Conservation (phyloP, 2,888 invertebrate species). For the Stenodera caucasica region DNA sequence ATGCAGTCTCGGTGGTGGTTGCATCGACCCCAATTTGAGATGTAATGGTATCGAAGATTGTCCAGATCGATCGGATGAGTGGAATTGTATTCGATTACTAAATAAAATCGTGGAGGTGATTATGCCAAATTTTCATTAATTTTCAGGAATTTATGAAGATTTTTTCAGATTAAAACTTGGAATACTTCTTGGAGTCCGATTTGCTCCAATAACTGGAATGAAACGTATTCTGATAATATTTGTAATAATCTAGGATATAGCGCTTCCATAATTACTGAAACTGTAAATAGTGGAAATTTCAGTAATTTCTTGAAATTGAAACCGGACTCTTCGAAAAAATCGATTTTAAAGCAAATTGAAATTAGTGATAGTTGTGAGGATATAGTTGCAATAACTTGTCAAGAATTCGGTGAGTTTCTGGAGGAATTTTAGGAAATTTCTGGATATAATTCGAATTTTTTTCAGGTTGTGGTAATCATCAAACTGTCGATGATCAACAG, state of each 20-base stretch:
- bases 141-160: not conserved
- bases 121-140: not conserved
- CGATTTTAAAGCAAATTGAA: conserved; percentile 56
- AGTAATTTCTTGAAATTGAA: conserved; percentile 41
- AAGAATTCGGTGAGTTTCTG: conserved; percentile 57
- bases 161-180: conserved; percentile 34
- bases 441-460: not conserved
- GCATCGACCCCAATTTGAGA: conserved; percentile 56
- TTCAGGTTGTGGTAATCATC: conserved; percentile 44
- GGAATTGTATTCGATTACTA: conserved; percentile 56
- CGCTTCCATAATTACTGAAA: conserved; percentile 51
- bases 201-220: conserved; percentile 61
- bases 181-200: conserved; percentile 55
- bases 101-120: conserved; percentile 33
- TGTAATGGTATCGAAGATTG: conserved; percentile 66
- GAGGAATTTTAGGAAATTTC: conserved; percentile 9
- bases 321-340: conserved; percentile 12
- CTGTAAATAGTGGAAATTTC: conserved; percentile 38
- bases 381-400: conserved; percentile 60
- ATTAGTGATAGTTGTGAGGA: conserved; percentile 50
- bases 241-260: conserved; percentile 61
- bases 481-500: conserved; percentile 46
- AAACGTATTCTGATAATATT: conserved; percentile 58
- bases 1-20: conserved; percentile 64
- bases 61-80: conserved; percentile 66